A percentile compares a stretch with the other conserved stretches of the same genome.
Evolutionary conservation across 2,888 invertebrate genomes (phyloP).

Genomic region (Acanthoscelides obtectus): DNA sequence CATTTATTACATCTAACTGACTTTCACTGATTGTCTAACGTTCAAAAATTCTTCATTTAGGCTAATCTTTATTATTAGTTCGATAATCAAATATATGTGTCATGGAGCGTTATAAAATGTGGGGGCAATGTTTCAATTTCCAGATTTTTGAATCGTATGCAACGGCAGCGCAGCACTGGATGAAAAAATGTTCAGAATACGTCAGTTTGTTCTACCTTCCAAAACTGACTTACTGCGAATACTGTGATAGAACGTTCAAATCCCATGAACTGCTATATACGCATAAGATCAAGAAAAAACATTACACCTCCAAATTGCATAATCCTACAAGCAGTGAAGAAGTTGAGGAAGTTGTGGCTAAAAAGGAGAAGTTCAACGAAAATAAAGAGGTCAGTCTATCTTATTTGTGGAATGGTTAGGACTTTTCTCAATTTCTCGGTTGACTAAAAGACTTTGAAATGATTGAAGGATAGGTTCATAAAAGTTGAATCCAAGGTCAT

Average conservation of each 20-base stretch:
- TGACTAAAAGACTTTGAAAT: too few species aligned
- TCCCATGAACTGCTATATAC: slow-evolving; percentile 53
- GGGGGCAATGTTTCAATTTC: neutral
- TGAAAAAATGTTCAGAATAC: slow-evolving; percentile 47
- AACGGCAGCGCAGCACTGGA: slow-evolving; percentile 54
- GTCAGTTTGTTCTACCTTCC: slow-evolving; percentile 48
- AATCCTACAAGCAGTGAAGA: slow-evolving; percentile 13
- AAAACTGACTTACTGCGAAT: slow-evolving; percentile 47
- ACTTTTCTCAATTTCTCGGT: too few species aligned
- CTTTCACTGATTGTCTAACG: too few species aligned
- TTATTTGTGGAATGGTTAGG: too few species aligned
- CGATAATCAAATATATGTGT: too few species aligned
- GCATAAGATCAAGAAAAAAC: slow-evolving; percentile 54
- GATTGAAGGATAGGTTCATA: too few species aligned
- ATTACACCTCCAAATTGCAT: slow-evolving; percentile 45
- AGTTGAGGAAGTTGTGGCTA: slow-evolving; percentile 7
- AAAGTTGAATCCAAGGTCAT: too few species aligned
- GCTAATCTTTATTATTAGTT: too few species aligned
- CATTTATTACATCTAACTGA: too few species aligned
- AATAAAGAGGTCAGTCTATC: neutral
- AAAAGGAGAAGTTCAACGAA: neutral
- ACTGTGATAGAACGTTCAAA: slow-evolving; percentile 50
- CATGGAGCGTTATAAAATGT: too few species aligned
- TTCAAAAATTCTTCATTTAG: too few species aligned
- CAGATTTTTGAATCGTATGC: slow-evolving; percentile 50